Evolutionary conservation across 92 coral and sea anemone genomes (phyloP).

Genomic region (Blastomussa wellsi): DNA sequence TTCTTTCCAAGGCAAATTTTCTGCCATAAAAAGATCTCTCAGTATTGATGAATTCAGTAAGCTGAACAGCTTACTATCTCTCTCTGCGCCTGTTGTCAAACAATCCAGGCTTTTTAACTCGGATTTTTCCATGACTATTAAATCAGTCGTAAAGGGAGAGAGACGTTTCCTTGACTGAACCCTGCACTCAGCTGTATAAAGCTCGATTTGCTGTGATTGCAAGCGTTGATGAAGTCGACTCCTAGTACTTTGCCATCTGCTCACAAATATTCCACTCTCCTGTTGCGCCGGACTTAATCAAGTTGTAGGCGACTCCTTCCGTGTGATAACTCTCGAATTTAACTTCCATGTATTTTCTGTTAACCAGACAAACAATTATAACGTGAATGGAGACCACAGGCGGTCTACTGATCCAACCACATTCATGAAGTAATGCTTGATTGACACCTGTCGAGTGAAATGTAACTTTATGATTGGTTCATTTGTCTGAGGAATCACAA

Average conservation of each 20-base stretch:
- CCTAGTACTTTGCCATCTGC: slow-evolving; percentile 3
- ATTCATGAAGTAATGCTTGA: slow-evolving; percentile 7
- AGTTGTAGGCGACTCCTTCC: neutral
- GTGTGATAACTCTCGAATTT: neutral
- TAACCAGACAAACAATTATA: neutral
- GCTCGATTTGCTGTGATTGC: neutral
- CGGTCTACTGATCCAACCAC: slow-evolving; percentile 8
- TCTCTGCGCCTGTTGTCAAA: slow-evolving; percentile 6
- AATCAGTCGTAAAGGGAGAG: neutral
- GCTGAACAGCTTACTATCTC: slow-evolving; percentile 10
- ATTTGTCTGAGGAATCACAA: neutral
- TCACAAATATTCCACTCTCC: neutral
- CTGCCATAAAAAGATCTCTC: slow-evolving; percentile 10
- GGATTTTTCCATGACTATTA: slow-evolving; percentile 33
- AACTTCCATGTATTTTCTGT: neutral
- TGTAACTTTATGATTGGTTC: slow-evolving; percentile 2
- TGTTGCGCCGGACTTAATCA: neutral
- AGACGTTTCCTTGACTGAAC: neutral
- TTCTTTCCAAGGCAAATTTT: slow-evolving; percentile 17
- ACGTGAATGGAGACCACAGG: neutral
- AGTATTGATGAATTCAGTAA: slow-evolving; percentile 15
- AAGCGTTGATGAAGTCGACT: neutral
- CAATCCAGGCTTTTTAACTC: neutral
- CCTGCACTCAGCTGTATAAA: neutral
- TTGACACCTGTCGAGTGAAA: slow-evolving; percentile 7